Percentiles rank a stretch among this genome's conserved stretches.
Conservation (phyloP, 1,140 invertebrate species). For the Acromyrmex charruanus region DNA sequence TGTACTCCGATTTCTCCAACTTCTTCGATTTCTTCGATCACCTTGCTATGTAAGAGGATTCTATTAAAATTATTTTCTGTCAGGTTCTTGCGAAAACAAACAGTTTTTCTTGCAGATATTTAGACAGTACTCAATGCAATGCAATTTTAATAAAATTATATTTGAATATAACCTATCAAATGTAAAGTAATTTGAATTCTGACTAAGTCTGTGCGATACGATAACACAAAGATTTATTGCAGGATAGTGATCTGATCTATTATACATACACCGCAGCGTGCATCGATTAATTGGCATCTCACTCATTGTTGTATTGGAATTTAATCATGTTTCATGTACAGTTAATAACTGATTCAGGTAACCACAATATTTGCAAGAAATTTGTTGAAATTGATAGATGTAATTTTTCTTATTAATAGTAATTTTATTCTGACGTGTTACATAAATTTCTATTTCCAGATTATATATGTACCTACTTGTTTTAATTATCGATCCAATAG, state of each 20-base stretch:
- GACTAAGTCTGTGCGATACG: neutral
- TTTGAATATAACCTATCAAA: neutral
- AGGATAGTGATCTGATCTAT: constrained; percentile 13
- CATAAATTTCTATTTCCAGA: neutral
- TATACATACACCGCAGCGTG: neutral
- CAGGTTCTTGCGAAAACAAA: neutral
- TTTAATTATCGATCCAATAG: neutral
- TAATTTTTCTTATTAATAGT: neutral
- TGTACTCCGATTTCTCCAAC: neutral
- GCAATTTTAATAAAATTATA: constrained; percentile 30
- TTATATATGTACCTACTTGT: constrained; percentile 21
- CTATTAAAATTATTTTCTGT: constrained; percentile 4
- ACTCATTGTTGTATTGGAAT: neutral
- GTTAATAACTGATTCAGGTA: neutral
- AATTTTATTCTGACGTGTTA: neutral
- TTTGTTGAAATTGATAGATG: neutral
- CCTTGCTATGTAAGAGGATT: neutral
- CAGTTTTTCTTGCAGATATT: neutral
- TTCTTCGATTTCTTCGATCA: neutral
- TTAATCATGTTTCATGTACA: neutral
- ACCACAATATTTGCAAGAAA: neutral
- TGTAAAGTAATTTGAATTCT: constrained; percentile 14
- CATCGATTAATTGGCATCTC: constrained; percentile 16
- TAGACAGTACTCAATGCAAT: neutral
- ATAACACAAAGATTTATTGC: constrained; percentile 26